phyloP scores from a whole-genome alignment of 2,113 vertebrate genomes.

The Ia io region DNA sequence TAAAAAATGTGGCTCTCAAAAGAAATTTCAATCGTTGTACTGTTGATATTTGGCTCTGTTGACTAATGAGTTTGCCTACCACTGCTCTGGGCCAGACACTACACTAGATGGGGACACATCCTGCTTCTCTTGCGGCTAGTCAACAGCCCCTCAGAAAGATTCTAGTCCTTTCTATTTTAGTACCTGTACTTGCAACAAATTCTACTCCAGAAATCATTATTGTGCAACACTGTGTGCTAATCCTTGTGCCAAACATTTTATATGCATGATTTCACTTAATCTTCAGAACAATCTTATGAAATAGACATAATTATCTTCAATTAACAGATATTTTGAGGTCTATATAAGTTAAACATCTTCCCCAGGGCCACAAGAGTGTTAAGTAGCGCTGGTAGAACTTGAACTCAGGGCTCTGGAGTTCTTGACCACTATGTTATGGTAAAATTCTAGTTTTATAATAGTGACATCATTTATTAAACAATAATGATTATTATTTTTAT shows the following conservation, averaged over 20 bases:
- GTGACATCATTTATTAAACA: background rate
- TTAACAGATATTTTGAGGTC: constrained; percentile 21
- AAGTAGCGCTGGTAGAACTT: background rate
- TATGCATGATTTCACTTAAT: constrained; percentile 4
- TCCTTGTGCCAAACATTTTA: background rate
- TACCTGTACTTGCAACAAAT: background rate
- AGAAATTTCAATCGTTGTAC: too few species aligned
- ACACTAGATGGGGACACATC: background rate
- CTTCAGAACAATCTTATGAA: constrained; percentile 8
- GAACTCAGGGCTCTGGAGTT: background rate
- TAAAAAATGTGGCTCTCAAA: too few species aligned
- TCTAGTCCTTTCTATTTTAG: background rate
- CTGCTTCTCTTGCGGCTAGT: background rate
- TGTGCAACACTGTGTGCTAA: background rate
- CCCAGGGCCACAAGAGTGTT: background rate
- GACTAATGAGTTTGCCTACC: too few species aligned
- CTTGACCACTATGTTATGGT: background rate
- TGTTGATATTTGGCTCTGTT: too few species aligned
- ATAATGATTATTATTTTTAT: background rate
- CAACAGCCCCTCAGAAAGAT: background rate
- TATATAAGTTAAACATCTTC: background rate
- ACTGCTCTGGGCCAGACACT: background rate
- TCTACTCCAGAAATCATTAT: constrained; percentile 1
- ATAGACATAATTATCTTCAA: constrained; percentile 24
- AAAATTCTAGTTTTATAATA: background rate